Percentiles rank a stretch among this genome's conserved stretches.
Evolutionary conservation across 30 jellyfish, hydroid and myxozoan genomes (phyloP).

Genomic region (Rhopilema esculentum): DNA sequence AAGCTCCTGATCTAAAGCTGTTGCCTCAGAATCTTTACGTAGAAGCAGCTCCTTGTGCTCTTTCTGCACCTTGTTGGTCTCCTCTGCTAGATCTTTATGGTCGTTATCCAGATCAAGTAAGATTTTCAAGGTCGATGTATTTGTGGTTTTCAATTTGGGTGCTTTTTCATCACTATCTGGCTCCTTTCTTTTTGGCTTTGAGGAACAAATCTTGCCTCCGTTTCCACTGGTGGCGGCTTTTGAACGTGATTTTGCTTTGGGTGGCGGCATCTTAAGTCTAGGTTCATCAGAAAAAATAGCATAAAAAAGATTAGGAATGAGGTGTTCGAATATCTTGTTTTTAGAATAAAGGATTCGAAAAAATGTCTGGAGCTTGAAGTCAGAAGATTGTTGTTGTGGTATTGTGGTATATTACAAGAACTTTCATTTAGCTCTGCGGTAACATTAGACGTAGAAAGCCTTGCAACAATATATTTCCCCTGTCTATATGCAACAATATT

Average conservation of each 20-base stretch:
- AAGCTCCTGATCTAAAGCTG: conserved; percentile 23
- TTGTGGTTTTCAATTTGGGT: background rate
- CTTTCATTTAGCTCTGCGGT: no score
- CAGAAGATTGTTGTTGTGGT: no score
- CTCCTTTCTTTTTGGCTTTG: background rate
- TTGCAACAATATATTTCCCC: no score
- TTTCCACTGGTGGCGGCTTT: background rate
- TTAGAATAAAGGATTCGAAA: background rate
- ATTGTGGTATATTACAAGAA: no score
- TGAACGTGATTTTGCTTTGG: background rate
- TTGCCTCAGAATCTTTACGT: background rate
- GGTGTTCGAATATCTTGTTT: background rate
- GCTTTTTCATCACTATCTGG: background rate
- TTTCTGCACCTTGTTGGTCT: conserved; percentile 23
- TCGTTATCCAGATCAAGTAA: conserved; percentile 36
- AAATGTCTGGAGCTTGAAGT: no score
- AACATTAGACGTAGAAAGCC: no score
- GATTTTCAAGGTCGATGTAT: background rate
- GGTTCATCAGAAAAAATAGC: background rate
- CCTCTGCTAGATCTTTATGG: conserved; percentile 22
- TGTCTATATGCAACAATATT: no score
- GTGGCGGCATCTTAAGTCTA: conserved; percentile 6
- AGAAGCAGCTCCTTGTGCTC: conserved; percentile 30
- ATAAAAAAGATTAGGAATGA: background rate
- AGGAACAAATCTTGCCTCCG: background rate